These are phyloP conservation scores for Lithobius niger DNA, from an alignment of 1,140 invertebrate genomes.

Conservation along the genomic window DNA sequence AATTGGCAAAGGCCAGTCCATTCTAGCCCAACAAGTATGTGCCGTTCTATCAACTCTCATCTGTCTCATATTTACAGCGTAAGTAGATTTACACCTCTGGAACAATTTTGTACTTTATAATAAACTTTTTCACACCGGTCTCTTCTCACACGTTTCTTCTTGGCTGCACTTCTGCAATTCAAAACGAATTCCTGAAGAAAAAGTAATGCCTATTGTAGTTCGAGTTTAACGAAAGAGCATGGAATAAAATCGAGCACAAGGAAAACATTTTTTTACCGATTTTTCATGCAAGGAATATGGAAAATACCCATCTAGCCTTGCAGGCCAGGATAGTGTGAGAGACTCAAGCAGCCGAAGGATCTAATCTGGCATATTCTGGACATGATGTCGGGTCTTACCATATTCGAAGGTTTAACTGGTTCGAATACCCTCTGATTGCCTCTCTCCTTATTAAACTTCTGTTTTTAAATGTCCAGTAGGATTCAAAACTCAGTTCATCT, in stretches of 20 bases:
- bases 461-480: no score
- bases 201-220: neutral
- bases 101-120: neutral
- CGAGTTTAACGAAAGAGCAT: neutral
- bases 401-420: no score
- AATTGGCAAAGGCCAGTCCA: neutral
- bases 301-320: no score
- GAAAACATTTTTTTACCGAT: no score
- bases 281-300: no score
- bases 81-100: conserved; percentile 23
- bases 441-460: no score
- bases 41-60: conserved; percentile 85
- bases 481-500: no score
- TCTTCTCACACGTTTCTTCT: neutral
- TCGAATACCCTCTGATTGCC: no score
- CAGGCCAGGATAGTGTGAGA: no score
- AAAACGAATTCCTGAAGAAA: neutral
- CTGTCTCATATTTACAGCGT: conserved; percentile 96
- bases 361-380: no score
- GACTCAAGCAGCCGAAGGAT: no score
- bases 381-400: no score
- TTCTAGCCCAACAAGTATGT: conserved; percentile 58
- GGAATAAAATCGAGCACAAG: neutral
- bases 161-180: neutral
- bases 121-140: neutral